Conservation (phyloP, 2,888 invertebrate genomes). For the Choristoneura rosaceana region DNA sequence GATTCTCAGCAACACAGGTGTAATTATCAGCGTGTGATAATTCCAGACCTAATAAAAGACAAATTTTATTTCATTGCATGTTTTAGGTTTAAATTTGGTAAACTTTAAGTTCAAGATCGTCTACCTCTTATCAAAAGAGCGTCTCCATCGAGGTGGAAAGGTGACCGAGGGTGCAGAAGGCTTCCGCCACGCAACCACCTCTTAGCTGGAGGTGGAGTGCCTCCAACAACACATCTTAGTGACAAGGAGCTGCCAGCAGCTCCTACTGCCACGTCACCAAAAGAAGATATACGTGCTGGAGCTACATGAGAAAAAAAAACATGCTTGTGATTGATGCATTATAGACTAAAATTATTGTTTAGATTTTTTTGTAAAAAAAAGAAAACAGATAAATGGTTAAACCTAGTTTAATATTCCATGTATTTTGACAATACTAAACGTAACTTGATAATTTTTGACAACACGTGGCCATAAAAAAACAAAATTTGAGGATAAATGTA, state of each 20-base stretch:
- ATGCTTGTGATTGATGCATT: background rate
- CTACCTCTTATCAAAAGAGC: conserved; percentile 88
- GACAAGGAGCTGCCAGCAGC: conserved; percentile 88
- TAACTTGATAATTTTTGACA: too few species aligned
- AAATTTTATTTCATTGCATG: background rate
- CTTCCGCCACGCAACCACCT: conserved; percentile 90
- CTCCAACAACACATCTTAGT: conserved; percentile 90
- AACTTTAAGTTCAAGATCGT: background rate
- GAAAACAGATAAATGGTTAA: too few species aligned
- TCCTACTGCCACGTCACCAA: conserved; percentile 89
- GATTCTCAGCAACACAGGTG: conserved; percentile 92
- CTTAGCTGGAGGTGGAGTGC: conserved; percentile 91
- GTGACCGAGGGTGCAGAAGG: conserved; percentile 87
- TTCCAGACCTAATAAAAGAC: conserved; percentile 85
- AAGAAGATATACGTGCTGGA: conserved; percentile 94
- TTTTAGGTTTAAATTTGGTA: background rate
- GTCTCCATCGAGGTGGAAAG: conserved; percentile 88
- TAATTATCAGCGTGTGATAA: conserved; percentile 91
- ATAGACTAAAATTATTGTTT: too few species aligned
- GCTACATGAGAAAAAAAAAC: conserved; percentile 76
- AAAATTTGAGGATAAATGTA: too few species aligned
- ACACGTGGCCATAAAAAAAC: too few species aligned
- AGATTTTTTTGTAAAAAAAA: too few species aligned
- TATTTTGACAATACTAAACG: too few species aligned
- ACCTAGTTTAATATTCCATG: too few species aligned